Conservation (phyloP, 2,888 invertebrate species). For the Cryptus armator region DNA sequence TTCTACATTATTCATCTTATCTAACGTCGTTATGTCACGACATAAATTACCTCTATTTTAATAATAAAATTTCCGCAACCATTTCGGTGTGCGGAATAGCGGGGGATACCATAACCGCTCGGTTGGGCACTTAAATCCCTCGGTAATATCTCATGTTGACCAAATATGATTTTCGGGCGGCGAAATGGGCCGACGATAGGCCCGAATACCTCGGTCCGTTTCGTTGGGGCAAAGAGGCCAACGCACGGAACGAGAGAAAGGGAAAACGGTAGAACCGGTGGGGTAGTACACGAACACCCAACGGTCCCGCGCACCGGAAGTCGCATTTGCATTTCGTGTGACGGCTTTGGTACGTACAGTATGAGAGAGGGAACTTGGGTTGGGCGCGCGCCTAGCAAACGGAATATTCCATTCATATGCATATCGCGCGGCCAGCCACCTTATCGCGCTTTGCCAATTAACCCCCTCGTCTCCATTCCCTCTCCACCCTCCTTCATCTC, state of each 20-base stretch:
- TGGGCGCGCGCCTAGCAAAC: constrained; percentile 71
- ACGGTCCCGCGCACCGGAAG: constrained; percentile 62
- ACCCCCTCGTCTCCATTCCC: constrained; percentile 59
- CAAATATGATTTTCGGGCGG: constrained; percentile 61
- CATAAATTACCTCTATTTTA: constrained; percentile 35
- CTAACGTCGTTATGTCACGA: constrained; percentile 8
- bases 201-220: constrained; percentile 45
- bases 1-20: neutral
- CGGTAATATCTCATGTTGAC: constrained; percentile 63
- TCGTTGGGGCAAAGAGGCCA: constrained; percentile 39
- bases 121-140: constrained; percentile 45
- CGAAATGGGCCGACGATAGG: constrained; percentile 53
- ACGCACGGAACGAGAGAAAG: constrained; percentile 33
- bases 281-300: constrained; percentile 53
- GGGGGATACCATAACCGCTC: constrained; percentile 36
- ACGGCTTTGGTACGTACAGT: constrained; percentile 65
- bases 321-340: constrained; percentile 76
- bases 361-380: constrained; percentile 16
- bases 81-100: constrained; percentile 9
- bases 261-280: constrained; percentile 15
- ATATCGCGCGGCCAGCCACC: constrained; percentile 78
- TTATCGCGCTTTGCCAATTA: constrained; percentile 82
- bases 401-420: constrained; percentile 81
- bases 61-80: constrained; percentile 55
- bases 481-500: neutral